Percentiles rank a stretch among this genome's conserved stretches.
These are phyloP conservation scores for Epicauta chinensis DNA, from an alignment of 1,140 invertebrate species.

Conservation along the genomic window DNA sequence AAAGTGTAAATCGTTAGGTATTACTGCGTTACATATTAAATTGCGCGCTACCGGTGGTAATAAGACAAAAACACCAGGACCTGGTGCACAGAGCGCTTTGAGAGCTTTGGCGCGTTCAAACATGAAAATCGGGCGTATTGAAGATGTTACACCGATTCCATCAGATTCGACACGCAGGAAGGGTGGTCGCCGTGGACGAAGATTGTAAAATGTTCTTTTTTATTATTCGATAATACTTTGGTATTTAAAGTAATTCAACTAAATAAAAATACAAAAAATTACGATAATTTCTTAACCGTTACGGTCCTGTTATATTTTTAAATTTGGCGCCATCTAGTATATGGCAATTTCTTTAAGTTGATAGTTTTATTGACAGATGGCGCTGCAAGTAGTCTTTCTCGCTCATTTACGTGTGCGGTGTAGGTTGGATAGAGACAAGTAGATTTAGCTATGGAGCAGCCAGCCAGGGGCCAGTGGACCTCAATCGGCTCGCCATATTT, in stretches of 20 bases:
- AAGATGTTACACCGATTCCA: conserved; percentile 99
- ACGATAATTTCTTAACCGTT: too few species aligned
- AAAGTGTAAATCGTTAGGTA: conserved; percentile 94
- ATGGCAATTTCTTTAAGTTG: too few species aligned
- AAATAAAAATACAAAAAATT: too few species aligned
- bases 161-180: conserved; percentile 98
- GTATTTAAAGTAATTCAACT: too few species aligned
- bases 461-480: conserved; percentile 22
- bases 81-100: conserved; percentile 96
- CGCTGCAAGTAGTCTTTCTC: too few species aligned
- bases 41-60: conserved; percentile 97
- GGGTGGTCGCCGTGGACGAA: conserved; percentile 97
- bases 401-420: too few species aligned
- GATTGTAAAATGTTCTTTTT: conserved; percentile 68
- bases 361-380: too few species aligned
- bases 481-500: conserved; percentile 50
- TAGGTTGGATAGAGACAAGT: too few species aligned
- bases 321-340: too few species aligned
- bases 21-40: conserved; percentile 97
- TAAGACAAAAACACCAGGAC: conserved; percentile 96
- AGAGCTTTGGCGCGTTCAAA: conserved; percentile 95
- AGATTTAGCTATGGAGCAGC: conserved; percentile 2
- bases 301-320: too few species aligned
- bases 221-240: not conserved
- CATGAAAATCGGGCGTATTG: conserved; percentile 99